Base-by-base conservation (phyloP, 2,888 invertebrate genomes). In the Adelognathus sp. region DNA sequence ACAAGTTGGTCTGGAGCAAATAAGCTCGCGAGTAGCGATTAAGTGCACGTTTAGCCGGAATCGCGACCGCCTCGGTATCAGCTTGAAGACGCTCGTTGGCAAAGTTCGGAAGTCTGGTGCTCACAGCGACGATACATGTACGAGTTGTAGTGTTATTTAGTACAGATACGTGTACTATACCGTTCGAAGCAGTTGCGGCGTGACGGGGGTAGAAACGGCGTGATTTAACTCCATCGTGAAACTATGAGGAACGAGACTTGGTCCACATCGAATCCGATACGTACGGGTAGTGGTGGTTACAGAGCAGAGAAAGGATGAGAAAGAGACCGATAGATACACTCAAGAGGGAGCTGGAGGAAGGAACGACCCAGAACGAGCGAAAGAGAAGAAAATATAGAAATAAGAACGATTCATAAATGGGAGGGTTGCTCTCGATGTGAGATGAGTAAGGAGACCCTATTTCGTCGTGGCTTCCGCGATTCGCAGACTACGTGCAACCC, bases 361-460 rank as follows among this genome's bases (percentile, higher is more conserved):
- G 3, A 21, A 64, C 9, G 29, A n/a, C n/a, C n/a, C n/a, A n/a
- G 56, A 56, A 31, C 4, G 18, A 18, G 31, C 16, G 33, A 18
- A 16, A 33, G 50, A 50, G 7, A 33, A 14, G n/a, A 7, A 7
- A 46, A 46, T 16, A 46, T 36, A n/a, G 18, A 46, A 18, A 64
- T 50, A 61, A 36, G 11, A 64, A 44, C n/a, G 33, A 44, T 29
- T 31, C 50, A 33, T 33, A 46, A 64, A 50, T 18, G 50, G n/a
- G 64, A 50, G 64, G 64, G 33, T 50, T 33, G 64, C 7, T 33
- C 33, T 31, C 18, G 29, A 50, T 50, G 31, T 27, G n/a, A 18
- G 50, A 64, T 64, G 64, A 64, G 31, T 50, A 27, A 64, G 31
- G 46, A 64, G 64, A 64, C 33, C 29, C 64, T 16, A 64, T 64